phyloP scores from a whole-genome alignment of 2,113 vertebrate genomes.

The Hemiprocne comata region DNA sequence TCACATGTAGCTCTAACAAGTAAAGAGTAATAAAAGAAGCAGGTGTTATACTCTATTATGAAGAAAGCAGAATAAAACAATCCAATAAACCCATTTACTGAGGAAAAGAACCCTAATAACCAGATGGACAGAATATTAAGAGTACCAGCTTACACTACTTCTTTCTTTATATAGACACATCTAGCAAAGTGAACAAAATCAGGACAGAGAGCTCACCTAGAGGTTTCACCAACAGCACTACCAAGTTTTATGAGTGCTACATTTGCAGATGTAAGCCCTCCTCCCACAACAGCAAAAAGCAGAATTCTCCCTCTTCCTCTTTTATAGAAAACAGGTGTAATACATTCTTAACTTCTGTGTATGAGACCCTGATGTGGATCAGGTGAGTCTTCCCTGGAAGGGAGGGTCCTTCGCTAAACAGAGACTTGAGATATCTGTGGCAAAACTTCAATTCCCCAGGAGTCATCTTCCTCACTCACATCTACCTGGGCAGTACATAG shows the following conservation, averaged over 20 bases:
- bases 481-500: not conserved
- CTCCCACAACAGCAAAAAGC: not conserved
- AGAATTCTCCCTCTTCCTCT: not conserved
- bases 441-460: not conserved
- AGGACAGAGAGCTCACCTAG: not conserved
- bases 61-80: not conserved
- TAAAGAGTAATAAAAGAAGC: not conserved
- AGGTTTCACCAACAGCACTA: not conserved
- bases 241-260: accelerated
- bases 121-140: not conserved
- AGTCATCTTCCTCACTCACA: not conserved
- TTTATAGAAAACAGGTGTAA: not conserved
- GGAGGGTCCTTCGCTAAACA: not conserved
- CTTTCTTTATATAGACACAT: not conserved
- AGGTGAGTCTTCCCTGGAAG: not conserved
- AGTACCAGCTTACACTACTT: not conserved
- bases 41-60: not conserved
- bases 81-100: not conserved
- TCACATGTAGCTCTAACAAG: not conserved
- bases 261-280: not conserved
- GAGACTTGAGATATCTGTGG: not conserved
- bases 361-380: not conserved
- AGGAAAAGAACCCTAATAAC: not conserved
- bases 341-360: not conserved
- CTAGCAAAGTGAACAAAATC: not conserved